Evolutionary conservation across 1,140 invertebrate genomes (phyloP), one percentile per base, ranked within the genome.

Genomic region (Bombyx mandarina): DNA sequence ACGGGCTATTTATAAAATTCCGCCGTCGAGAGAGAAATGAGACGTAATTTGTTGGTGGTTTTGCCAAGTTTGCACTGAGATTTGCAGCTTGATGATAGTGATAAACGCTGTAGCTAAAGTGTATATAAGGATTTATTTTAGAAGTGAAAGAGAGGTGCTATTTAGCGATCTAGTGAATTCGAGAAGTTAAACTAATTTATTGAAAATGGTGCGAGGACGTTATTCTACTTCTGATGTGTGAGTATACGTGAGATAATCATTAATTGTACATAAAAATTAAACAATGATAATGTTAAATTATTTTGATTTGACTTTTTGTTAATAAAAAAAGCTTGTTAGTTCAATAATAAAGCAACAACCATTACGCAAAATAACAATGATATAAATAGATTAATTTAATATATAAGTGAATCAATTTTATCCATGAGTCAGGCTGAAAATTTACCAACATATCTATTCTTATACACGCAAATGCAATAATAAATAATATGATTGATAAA

Each of bases 161-260:
- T 52, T 47, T 42, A 45, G 56, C 56, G 56, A 54, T 62, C 61
- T 62, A 51, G 60, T 66, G 54, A 47, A 55, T 65, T 64, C 54
- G 63, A 59, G 60, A 65, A 55, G 62, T 42, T 55, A 43, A 54
- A 57, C 12, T 35, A 10, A 49, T 56, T 58, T 56, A 54, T 59
- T 57, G 45, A 74, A 60, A 64, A 86, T 86, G 83, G 83, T 80
- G 62, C 81, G 83, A 35, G 83, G 82, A 58, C 79, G 81, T 71
- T 83, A 77, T 62, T 85, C 81, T 57, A 82, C 81, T 51, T 84
- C 79, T 6, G 81, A 86, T 60, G 66, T 84, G 81, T 86, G 62
- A 86, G 81, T 84, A 54, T 12, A 12, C 35, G 26, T 5, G 26
- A 35, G 26, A 35, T 35, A 35, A 5, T 35, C 26, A 35, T 18